Evolutionary conservation across 2,113 vertebrate genomes (phyloP).

Genomic region (Brachypteracias leptosomus): DNA sequence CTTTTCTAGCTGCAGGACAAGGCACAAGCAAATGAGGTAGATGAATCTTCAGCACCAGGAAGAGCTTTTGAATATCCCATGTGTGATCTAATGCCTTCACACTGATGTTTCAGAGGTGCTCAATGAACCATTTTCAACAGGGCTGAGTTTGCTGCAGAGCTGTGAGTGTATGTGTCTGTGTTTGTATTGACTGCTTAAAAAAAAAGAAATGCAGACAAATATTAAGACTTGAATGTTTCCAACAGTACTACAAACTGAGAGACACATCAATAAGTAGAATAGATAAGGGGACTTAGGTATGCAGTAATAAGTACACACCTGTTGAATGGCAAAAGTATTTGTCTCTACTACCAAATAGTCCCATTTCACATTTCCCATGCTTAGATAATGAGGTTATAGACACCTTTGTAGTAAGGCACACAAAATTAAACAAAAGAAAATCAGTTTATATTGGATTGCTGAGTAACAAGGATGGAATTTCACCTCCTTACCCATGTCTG

Average conservation of each 20-base stretch:
- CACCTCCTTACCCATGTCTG: not conserved
- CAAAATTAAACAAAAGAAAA: conserved; percentile 29
- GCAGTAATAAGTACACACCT: not conserved
- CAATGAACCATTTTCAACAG: not conserved
- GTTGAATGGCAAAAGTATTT: not conserved
- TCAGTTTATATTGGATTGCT: not conserved
- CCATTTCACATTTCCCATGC: not conserved
- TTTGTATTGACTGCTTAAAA: not conserved
- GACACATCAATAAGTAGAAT: not conserved
- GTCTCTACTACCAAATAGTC: not conserved
- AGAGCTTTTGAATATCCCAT: not conserved
- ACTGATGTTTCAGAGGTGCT: not conserved
- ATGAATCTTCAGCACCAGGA: not conserved
- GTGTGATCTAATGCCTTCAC: not conserved
- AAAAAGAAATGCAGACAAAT: not conserved
- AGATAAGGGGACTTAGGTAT: not conserved
- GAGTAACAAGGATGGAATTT: not conserved
- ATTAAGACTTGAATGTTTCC: not conserved
- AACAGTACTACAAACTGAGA: not conserved
- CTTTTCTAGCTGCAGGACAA: not conserved
- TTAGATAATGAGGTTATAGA: conserved; percentile 10
- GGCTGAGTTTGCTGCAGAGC: not conserved
- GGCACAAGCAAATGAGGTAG: not conserved
- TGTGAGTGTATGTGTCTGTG: not conserved
- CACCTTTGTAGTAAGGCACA: not conserved